Evolutionary conservation across 1,140 invertebrate species (phyloP).

Genomic region (Drosophila orena): DNA sequence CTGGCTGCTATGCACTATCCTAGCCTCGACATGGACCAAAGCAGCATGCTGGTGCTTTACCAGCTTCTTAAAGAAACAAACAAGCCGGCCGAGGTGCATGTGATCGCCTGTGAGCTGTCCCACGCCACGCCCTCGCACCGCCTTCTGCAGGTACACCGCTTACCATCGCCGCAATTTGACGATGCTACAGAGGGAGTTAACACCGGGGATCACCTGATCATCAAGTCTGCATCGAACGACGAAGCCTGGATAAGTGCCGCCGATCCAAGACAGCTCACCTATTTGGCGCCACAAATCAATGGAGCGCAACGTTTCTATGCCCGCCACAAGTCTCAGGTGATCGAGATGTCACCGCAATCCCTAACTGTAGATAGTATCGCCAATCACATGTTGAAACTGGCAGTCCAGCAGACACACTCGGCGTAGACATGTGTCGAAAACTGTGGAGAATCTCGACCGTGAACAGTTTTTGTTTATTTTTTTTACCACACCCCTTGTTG

Average conservation of each 20-base stretch:
- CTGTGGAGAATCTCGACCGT: not conserved
- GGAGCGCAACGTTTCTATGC: conserved; percentile 64
- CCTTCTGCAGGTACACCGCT: conserved; percentile 54
- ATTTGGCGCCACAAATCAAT: conserved; percentile 51
- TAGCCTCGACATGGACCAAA: conserved; percentile 69
- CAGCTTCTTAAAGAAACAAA: conserved; percentile 46
- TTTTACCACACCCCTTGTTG: conserved; percentile 3
- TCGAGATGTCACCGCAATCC: conserved; percentile 47
- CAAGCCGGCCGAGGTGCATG: conserved; percentile 45
- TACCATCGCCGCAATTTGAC: conserved; percentile 63
- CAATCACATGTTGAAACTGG: conserved; percentile 72
- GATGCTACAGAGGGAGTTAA: conserved; percentile 46
- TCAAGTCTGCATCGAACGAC: conserved; percentile 42
- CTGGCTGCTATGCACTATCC: conserved; percentile 72
- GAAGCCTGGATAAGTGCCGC: conserved; percentile 71
- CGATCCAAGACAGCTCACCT: conserved; percentile 65
- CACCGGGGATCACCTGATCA: conserved; percentile 74
- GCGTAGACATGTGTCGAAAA: conserved; percentile 3
- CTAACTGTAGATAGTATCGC: conserved; percentile 71
- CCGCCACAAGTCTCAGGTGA: conserved; percentile 64
- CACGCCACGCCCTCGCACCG: conserved; percentile 69
- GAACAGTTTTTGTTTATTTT: conserved; percentile 1
- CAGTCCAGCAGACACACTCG: conserved; percentile 43
- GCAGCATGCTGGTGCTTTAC: conserved; percentile 69
- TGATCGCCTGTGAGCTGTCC: conserved; percentile 76